Evolutionary conservation across 1,140 invertebrate genomes (phyloP).

Genomic region (Zaprionus vittiger): DNA sequence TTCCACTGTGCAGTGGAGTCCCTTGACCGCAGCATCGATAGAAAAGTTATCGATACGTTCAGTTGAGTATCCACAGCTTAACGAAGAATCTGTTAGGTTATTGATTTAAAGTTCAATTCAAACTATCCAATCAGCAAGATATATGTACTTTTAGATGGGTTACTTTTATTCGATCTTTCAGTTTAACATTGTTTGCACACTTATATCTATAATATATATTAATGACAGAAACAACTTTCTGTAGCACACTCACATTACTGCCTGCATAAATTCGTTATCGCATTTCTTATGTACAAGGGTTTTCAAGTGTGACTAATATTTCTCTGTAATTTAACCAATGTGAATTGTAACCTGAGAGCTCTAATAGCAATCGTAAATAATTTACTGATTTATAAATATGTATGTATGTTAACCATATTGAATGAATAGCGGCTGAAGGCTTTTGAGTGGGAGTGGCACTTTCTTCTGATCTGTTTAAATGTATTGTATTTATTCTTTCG

Average conservation of each 20-base stretch:
- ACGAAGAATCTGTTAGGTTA: not conserved
- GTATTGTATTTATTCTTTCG: not conserved
- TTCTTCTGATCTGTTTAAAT: conserved; percentile 25
- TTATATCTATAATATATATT: conserved; percentile 20
- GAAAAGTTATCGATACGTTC: not conserved
- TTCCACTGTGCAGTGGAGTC: not conserved
- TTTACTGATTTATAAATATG: not conserved
- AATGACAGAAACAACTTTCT: conserved; percentile 12
- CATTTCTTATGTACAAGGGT: conserved; percentile 31
- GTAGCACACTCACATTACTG: conserved; percentile 23
- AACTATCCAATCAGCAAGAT: conserved; percentile 6
- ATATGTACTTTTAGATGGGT: conserved; percentile 11
- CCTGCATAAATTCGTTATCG: conserved; percentile 46
- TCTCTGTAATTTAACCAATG: not conserved
- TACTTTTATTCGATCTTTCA: conserved; percentile 26
- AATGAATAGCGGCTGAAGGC: conserved; percentile 8
- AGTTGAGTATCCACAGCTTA: not conserved
- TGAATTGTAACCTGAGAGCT: conserved; percentile 20
- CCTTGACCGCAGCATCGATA: not conserved
- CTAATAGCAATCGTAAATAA: conserved; percentile 3
- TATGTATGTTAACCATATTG: conserved; percentile 28
- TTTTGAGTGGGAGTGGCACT: conserved; percentile 31
- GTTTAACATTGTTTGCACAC: conserved; percentile 24
- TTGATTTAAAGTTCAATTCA: not conserved
- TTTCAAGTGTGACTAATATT: conserved; percentile 9